A percentile compares a stretch with the other conserved stretches of the same genome.
Conservation (phyloP, 2,113 vertebrate genomes). For the Pantherophis guttatus region DNA sequence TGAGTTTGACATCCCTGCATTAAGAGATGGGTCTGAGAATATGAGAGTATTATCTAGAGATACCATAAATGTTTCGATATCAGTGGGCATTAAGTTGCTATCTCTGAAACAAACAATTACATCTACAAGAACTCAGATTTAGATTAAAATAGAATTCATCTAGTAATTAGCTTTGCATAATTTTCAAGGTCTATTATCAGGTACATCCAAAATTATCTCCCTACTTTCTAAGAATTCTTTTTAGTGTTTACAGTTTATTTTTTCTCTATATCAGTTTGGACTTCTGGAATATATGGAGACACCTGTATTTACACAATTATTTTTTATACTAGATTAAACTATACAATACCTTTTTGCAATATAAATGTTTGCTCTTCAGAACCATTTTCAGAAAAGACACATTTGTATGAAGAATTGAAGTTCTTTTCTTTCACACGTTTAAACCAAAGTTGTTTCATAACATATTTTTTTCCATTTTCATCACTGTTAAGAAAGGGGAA, state of each 20-base stretch:
- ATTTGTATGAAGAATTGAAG: slow-evolving; percentile 63
- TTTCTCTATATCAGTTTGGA: neutral
- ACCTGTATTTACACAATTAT: neutral
- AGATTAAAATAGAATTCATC: neutral
- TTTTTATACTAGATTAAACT: neutral
- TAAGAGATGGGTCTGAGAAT: neutral
- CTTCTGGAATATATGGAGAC: neutral
- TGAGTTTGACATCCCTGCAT: too few relatives aligned
- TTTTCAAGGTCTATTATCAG: neutral
- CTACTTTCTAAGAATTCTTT: neutral
- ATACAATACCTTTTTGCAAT: slow-evolving; percentile 63
- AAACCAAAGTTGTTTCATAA: slow-evolving; percentile 60
- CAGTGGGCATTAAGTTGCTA: neutral
- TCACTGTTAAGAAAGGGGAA: slow-evolving; percentile 42
- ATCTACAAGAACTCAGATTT: neutral
- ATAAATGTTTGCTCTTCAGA: slow-evolving; percentile 43
- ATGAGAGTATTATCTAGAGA: neutral
- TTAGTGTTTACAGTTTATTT: neutral
- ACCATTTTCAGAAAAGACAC: slow-evolving; percentile 44
- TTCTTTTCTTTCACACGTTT: slow-evolving; percentile 58
- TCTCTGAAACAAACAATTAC: neutral
- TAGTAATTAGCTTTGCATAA: neutral
- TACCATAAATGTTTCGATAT: neutral
- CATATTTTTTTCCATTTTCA: slow-evolving; percentile 42
- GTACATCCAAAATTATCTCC: neutral